Evolutionary conservation across 2,888 invertebrate genomes (phyloP), one percentile per base, ranked within the genome.

Genomic region (Hirtodrosophila histrioides): DNA sequence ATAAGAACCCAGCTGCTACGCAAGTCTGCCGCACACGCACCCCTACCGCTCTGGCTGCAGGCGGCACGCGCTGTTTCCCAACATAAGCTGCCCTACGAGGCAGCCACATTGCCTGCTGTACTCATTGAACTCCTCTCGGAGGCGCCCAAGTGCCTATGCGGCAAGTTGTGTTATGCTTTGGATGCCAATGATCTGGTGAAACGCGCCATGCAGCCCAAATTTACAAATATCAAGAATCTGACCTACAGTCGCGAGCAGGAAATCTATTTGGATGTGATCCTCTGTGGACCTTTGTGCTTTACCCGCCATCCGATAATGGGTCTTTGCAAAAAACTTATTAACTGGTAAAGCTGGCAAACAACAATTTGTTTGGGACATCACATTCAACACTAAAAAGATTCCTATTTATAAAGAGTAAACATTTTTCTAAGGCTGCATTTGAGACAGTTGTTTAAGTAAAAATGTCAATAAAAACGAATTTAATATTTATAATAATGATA

Each of bases 221-320:
- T 91, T 51, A 80, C 81, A 12, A 89, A 90, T 62, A 83, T 91
- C 12, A 91, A 91, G 45, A 76, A 89, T 57, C 78, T 91, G 1
- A 84, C 89, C 0, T 91, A 90, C 31, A 91, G 90, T 60, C 86
- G 91, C 6, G 91, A 91, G 76, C 90, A 89, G 61, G 75, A 90
- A 46, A 91, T 91, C 39, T 91, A 91, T 66, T 86, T 88, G 1
- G 91, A 91, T 65, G 84, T 90, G 11, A 88, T 91, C 12, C 64
- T 91, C 24, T 91, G 91, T 43, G 89, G 91, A 10, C 50, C 78
- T 1, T 74, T 64, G 9, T 91, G 91, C 49, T 77, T 66, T 45
- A 79, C 78, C 11, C 69, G 55, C 4, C 50, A 48, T 24, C 65
- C 17, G 17, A 17, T 17, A 17, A 17, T 17, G 17, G 17, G 17